phyloP scores from a whole-genome alignment of 2,113 vertebrate species.

The Anser brachyrhynchus region DNA sequence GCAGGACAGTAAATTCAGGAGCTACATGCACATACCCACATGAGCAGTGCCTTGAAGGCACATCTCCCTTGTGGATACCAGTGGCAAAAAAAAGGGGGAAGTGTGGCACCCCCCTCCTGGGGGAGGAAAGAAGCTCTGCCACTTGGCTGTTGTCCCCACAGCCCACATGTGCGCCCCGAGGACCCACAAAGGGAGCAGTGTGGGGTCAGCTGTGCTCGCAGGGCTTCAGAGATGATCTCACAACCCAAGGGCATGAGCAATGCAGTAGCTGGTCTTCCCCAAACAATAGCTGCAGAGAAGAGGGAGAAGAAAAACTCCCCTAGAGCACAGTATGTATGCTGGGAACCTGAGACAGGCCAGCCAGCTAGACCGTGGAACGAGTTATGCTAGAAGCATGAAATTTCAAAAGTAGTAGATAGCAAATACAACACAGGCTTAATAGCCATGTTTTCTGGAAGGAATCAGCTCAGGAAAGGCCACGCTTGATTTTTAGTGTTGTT shows the following conservation, averaged over 20 bases:
- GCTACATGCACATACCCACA: accelerated
- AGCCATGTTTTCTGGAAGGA: background rate
- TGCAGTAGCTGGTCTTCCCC: background rate
- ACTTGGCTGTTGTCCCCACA: background rate
- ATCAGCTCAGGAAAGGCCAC: background rate
- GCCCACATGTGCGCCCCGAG: background rate
- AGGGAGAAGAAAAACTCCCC: slow-evolving; percentile 19
- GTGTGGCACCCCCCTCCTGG: background rate
- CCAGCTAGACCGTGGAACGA: background rate
- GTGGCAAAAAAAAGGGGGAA: background rate
- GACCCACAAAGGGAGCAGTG: slow-evolving; percentile 72
- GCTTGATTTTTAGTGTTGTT: background rate
- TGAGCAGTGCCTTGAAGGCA: background rate
- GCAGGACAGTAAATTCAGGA: background rate
- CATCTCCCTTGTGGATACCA: background rate
- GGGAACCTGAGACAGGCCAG: slow-evolving; percentile 11
- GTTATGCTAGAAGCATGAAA: background rate
- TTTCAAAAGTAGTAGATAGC: background rate
- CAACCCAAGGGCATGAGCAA: slow-evolving; percentile 61
- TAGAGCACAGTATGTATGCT: background rate
- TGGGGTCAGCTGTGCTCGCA: slow-evolving; percentile 70
- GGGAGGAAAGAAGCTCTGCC: background rate
- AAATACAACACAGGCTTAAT: background rate
- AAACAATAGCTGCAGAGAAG: no score
- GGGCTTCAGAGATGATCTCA: slow-evolving; percentile 76